Base-by-base conservation (phyloP, 1,140 invertebrate species). In the Platyscapa corneri region DNA sequence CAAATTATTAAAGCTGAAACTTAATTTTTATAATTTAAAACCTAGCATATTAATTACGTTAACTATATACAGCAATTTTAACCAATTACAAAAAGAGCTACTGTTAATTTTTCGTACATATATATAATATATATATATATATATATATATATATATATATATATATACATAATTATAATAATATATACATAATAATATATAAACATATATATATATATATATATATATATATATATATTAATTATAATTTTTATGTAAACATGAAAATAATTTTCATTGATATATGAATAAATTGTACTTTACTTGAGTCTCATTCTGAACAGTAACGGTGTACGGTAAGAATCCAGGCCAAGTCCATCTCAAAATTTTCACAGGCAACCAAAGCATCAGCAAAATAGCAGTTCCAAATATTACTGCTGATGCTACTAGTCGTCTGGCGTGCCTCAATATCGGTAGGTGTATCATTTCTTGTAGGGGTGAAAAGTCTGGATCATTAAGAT, bases 401-500 rank as follows among this genome's bases (percentile, higher is more conserved):
- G 97, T 98, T 27, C 99, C 98, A 94, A 99, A 99, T 86, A 99
- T 97, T 87, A 99, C 97, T 60, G 98, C 97, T 0, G 98, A 99
- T 0, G 97, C 97, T 8, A 99, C 94, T 70, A 99, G 95, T 82
- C 98, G 95, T 49, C 98, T 95, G 7, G 98, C 95, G 91, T 99
- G 99, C 83, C 97, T 95, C 76, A 98, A 94, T 72, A 99, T 97
- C 14, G 98, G 97, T 49, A 99, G 94, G 92, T 99, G 98, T 86
- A 99, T 99, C 98, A 99, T 99, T 95, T 99, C 96, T 94, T 99
- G 98, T 87, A 99, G 98, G 23, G 99, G 99, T 93, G 99, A 99
- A 90, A 99, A 99, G 90, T 99, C 99, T 0, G 99, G 99, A 94
- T 99, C 99, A 92, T 99, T 99, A 16, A 99, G 94, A 92, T 99